phyloP scores from a whole-genome alignment of 2,888 invertebrate species.

The Cephus runcator region DNA sequence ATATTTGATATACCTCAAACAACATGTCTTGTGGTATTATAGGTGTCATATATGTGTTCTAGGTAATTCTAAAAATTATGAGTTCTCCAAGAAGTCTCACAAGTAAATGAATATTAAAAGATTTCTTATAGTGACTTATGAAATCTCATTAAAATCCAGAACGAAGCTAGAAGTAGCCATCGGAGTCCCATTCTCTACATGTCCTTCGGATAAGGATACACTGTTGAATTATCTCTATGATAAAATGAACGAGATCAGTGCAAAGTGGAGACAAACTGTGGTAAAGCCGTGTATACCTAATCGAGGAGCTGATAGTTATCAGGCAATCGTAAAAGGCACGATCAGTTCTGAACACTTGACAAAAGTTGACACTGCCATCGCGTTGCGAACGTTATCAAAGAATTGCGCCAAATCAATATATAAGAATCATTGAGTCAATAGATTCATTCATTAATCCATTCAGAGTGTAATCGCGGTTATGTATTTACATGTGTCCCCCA shows the following conservation, averaged over 20 bases:
- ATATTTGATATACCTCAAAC: neutral
- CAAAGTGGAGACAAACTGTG: neutral
- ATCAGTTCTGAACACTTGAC: neutral
- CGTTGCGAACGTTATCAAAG: neutral
- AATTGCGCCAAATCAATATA: neutral
- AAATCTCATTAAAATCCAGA: neutral
- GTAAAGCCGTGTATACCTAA: neutral
- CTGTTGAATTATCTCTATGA: neutral
- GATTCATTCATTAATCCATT: neutral
- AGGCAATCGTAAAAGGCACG: neutral
- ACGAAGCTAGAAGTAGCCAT: neutral
- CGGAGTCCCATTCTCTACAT: neutral
- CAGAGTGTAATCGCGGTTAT: neutral
- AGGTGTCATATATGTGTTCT: neutral
- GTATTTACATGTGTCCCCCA: neutral
- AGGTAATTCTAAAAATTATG: neutral
- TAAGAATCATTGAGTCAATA: neutral
- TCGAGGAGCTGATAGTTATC: neutral
- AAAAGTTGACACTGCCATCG: neutral
- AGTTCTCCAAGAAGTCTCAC: neutral
- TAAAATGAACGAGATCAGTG: neutral
- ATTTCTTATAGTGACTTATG: neutral
- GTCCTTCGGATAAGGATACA: neutral
- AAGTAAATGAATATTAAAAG: neutral
- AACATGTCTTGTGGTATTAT: neutral